Evolutionary conservation across 2,797 vertebrate species (phyloP).

Genomic region (Gymnocypris eckloni): DNA sequence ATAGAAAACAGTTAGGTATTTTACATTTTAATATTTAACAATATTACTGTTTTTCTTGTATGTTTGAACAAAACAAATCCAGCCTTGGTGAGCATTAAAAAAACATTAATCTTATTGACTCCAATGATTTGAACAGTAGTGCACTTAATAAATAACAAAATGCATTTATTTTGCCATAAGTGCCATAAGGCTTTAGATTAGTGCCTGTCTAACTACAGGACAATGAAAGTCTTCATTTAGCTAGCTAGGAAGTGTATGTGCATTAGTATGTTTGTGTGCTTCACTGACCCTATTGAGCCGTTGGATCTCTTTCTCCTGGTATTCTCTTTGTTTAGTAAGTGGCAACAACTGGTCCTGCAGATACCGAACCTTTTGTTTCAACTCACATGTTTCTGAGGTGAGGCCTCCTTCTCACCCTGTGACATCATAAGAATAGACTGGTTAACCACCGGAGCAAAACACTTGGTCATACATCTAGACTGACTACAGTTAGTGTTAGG

Average conservation of each 20-base stretch:
- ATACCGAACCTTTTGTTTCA: conserved; percentile 92
- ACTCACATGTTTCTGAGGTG: conserved; percentile 86
- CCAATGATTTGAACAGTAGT: background rate
- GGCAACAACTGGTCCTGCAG: conserved; percentile 94
- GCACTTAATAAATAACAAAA: background rate
- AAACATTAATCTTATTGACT: background rate
- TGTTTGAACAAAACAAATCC: background rate
- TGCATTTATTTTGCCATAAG: background rate
- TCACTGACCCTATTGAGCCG: conserved; percentile 90
- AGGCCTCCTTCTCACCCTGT: conserved; percentile 92
- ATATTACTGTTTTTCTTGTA: background rate
- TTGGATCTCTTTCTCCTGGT: conserved; percentile 97
- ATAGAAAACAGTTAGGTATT: background rate
- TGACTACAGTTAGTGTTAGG: background rate
- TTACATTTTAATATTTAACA: background rate
- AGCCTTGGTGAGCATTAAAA: background rate
- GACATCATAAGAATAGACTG: conserved; percentile 41
- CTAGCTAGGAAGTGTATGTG: background rate
- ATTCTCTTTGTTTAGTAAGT: conserved; percentile 91
- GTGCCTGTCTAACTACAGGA: background rate
- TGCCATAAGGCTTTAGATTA: background rate
- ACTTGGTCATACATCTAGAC: background rate
- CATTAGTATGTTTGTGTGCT: background rate
- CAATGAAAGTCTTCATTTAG: background rate
- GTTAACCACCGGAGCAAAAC: background rate